phyloP scores from a whole-genome alignment of 2,113 vertebrate species.

The Sinocyclocheilus rhinocerous region DNA sequence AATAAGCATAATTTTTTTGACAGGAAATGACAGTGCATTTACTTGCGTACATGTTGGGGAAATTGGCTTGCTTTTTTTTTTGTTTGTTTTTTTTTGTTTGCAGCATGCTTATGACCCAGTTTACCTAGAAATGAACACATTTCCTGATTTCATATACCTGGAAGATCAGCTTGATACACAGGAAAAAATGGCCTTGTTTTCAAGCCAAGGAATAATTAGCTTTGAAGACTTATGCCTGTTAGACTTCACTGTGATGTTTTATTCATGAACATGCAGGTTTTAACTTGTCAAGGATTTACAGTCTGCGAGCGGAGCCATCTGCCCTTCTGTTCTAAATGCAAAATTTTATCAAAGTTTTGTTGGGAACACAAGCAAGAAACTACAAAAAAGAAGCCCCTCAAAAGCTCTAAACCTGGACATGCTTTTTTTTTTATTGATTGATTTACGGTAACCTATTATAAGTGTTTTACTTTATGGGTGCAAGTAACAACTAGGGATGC shows the following conservation, averaged over 20 bases:
- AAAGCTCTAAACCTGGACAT: background rate
- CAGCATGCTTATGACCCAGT: too few relatives aligned
- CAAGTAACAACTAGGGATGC: too few relatives aligned
- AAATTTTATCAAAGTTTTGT: background rate
- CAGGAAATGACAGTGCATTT: background rate
- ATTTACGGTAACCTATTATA: background rate
- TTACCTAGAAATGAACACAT: background rate
- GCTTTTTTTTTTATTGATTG: background rate
- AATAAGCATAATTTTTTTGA: background rate
- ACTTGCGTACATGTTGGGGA: background rate
- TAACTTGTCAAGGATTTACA: slow-evolving; percentile 2
- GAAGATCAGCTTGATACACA: background rate
- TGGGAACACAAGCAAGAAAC: background rate
- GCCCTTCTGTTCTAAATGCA: background rate
- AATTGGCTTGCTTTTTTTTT: background rate
- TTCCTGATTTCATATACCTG: background rate
- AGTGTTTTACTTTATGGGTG: background rate
- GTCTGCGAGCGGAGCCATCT: background rate
- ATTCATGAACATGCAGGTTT: background rate
- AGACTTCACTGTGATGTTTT: background rate
- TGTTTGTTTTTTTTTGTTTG: too few relatives aligned
- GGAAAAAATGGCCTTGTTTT: background rate
- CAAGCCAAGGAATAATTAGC: background rate
- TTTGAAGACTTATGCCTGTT: background rate
- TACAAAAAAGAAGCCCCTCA: background rate